Evolutionary conservation across 2,113 vertebrate genomes (phyloP), one percentile per base, ranked within the genome.

Genomic region (Pseudorhombus dupliciocellatus): DNA sequence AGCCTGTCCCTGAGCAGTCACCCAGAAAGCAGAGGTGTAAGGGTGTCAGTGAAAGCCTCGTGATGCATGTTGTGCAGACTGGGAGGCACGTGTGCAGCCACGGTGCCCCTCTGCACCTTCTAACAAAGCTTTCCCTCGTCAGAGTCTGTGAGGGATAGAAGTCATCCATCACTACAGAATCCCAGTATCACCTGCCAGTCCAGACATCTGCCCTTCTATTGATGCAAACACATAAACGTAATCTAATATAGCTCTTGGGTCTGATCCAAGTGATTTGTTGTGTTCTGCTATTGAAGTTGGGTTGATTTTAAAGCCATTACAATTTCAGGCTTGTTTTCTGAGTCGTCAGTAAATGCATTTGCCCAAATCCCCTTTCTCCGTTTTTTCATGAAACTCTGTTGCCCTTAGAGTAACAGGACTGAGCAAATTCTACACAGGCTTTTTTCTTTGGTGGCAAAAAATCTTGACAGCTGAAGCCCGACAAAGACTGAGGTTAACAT

Each of bases 221-320:
- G 48, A 63, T 50, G 42, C 46, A 31, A 7, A 52, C 24, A 40
- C 48, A 34, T 8, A 42, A 62, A 31, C 34, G 0, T 52, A 55
- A 66, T 67, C 59, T 61, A 44, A 50, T 55, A 58, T 61, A 34
- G 22, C 44, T 31, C 26, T 50, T n/a, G 18, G 34, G 26, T 0
- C 12, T 31, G 61, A 72, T 40, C 56, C 24, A 10, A 68, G 60
- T 64, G 60, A 70, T 66, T 70, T 75, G 57, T 70, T 57, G 57
- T 25, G 62, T 25, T 71, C 48, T 37, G 48, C 42, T 57, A 5
- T 50, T 66, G 53, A 55, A 31, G 40, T 44, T 4, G 59, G 40
- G 74, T 80, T 71, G 69, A 82, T 79, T 72, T 75, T 14, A 16
- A 24, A 52, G 20, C 7, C 24, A 62, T 75, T 78, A 50, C 20